A percentile compares a stretch with the other conserved stretches of the same genome.
phyloP scores from a whole-genome alignment of 1,140 invertebrate species.

The Drosophila orena region DNA sequence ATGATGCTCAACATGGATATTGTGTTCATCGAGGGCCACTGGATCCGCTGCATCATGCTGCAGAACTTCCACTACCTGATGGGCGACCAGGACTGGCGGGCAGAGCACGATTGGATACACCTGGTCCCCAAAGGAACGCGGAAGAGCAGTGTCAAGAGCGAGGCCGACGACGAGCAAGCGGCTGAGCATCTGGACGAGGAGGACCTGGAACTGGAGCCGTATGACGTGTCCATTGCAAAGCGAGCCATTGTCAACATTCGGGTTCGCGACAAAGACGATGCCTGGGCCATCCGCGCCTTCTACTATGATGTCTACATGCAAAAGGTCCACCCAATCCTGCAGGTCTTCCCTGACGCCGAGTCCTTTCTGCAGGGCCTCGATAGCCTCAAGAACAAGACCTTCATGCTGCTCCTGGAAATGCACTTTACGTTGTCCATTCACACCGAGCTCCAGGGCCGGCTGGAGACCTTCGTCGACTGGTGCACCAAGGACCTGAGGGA shows the following conservation, averaged over 20 bases:
- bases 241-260: slow-evolving; percentile 73
- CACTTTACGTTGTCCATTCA: slow-evolving; percentile 74
- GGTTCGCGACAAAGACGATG: slow-evolving; percentile 75
- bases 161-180: background rate
- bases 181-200: background rate
- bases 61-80: slow-evolving; percentile 83
- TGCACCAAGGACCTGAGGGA: slow-evolving; percentile 67
- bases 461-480: slow-evolving; percentile 76
- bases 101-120: slow-evolving; percentile 81
- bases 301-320: slow-evolving; percentile 75
- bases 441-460: slow-evolving; percentile 66
- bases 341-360: slow-evolving; percentile 70
- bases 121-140: slow-evolving; percentile 28
- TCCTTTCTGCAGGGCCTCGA: slow-evolving; percentile 67
- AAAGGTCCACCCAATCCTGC: slow-evolving; percentile 68
- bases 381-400: slow-evolving; percentile 74
- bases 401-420: slow-evolving; percentile 76
- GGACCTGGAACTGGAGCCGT: slow-evolving; percentile 22
- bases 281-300: slow-evolving; percentile 78
- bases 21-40: slow-evolving; percentile 78
- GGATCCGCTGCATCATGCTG: slow-evolving; percentile 78
- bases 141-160: background rate
- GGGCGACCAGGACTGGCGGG: slow-evolving; percentile 77
- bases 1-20: slow-evolving; percentile 82
- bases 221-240: slow-evolving; percentile 70